Evolutionary conservation across 2,888 invertebrate species (phyloP), one percentile per base, ranked within the genome.

Genomic region (Apeira syringaria): DNA sequence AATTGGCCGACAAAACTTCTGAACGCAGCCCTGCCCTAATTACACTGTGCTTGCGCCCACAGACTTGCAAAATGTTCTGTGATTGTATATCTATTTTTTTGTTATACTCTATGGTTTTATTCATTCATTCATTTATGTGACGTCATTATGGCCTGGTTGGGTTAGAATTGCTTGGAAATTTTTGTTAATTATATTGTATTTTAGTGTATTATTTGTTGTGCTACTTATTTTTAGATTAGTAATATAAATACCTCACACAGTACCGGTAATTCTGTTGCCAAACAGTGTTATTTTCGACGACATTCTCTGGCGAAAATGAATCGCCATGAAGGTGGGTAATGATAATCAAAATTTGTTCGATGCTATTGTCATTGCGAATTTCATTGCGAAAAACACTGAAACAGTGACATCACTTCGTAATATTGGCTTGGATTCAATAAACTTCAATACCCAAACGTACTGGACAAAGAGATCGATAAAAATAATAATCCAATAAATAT

Each of bases 321-420:
- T 94, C 95, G 96, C 92, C 96, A 96, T 95, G 96, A 96, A 94
- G 98, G 98, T 94, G 96, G 95, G 85, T 86, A 88, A 87, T 87
- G 87, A 88, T 90, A 86, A 90, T 90, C 90, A 88, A 87, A 89
- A 87, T 82, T 89, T 81, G 83, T 86, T 76, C 74, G 79, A 86
- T 80, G 83, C 85, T 87, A 76, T 89, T 86, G 84, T 86, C 86
- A 86, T 68, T 74, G 72, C 74, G 61, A 79, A 77, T 78, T 79
- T 79, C 64, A 64, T 71, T 67, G 67, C 67, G 56, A 72, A 74
- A 70, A 70, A 64, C 62, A 68, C 61, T 65, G 59, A 59, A 73
- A 62, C 56, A 49, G 52, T 57, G 52, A 56, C 57, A 61, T 59
- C 58, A 45, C 44, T 44, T 29, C 38, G 35, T 52, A 55, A 56